Percentiles rank a stretch among this genome's conserved stretches.
These are phyloP conservation scores for Spea multiplicata DNA, from an alignment of 2,113 vertebrate genomes.

Conservation along the genomic window DNA sequence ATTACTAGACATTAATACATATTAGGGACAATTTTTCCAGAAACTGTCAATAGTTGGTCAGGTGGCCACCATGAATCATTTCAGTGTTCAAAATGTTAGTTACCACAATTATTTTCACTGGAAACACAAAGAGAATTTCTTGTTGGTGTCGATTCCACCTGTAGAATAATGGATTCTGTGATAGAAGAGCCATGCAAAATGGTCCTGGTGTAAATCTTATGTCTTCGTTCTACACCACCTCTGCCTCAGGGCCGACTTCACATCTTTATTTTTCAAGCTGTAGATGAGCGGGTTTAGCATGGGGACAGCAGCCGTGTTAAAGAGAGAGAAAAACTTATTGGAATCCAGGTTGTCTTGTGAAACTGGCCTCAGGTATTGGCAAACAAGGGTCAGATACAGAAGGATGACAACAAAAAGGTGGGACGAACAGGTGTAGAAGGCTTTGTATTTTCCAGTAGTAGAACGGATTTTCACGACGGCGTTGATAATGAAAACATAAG, in stretches of 20 bases:
- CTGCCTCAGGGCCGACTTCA: slow-evolving; percentile 6
- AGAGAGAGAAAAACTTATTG: slow-evolving; percentile 28
- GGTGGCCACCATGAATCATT: too few relatives aligned
- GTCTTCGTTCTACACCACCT: neutral
- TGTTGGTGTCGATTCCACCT: too few relatives aligned
- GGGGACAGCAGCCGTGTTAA: slow-evolving; percentile 35
- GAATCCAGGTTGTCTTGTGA: slow-evolving; percentile 33
- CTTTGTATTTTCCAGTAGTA: slow-evolving; percentile 40
- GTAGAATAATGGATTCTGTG: too few relatives aligned
- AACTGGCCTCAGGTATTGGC: slow-evolving; percentile 48
- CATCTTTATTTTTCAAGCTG: slow-evolving; percentile 29
- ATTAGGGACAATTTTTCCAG: too few relatives aligned
- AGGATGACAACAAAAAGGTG: slow-evolving; percentile 43
- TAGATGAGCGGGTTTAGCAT: slow-evolving; percentile 39
- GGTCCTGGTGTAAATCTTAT: neutral
- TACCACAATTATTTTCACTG: too few relatives aligned
- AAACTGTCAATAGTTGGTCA: too few relatives aligned
- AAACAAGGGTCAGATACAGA: slow-evolving; percentile 52
- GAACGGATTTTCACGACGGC: slow-evolving; percentile 44
- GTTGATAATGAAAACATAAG: slow-evolving; percentile 36
- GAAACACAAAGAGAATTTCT: too few relatives aligned
- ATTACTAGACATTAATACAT: too few relatives aligned
- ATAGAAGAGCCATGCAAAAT: too few relatives aligned
- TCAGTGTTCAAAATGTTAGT: too few relatives aligned
- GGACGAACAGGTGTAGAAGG: slow-evolving; percentile 55